Base-by-base conservation (phyloP, 2,888 invertebrate genomes). In the Troglohyphantes excavatus region DNA sequence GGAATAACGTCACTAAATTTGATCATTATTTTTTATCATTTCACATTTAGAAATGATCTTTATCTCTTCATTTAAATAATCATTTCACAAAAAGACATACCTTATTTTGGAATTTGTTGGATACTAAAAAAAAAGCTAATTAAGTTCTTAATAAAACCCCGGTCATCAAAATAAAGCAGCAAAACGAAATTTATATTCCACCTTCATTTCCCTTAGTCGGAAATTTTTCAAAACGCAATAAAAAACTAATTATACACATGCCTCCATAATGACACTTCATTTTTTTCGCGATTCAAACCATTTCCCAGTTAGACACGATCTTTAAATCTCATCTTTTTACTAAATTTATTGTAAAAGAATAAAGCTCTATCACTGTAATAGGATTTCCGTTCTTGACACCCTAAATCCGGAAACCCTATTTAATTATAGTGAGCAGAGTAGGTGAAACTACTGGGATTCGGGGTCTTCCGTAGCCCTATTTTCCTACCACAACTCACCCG, bases 311-410 rank as follows among this genome's bases (percentile, higher is more conserved):
- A 21, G 68, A 29, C 67, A 13, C n/a, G 23, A 26, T 83, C 46
- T 85, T 26, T 21, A 85, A 76, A 76, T 46, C 75, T n/a, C 46
- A 43, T 65, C 75, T 43, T 85, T 79, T 73, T 43, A 70, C 61
- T 53, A 53, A 81, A 81, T 61, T 87, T 72, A 61, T 46, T 63
- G 63, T 87, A 87, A 79, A 79, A 13, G 79, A 53, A 79, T 53
- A 53, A 79, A 43, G 65, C 78, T 87, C 87, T 43, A 81, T 88
- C 65, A 67, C 81, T 17, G 79, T 81, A 88, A 88, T 88, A 67
- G 88, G 88, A 88, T 88, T 85, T 82, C 39, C 67, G 70, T 68
- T 89, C 89, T 78, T 89, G 82, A 89, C 89, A 78, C 76, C 76
- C 63, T 70, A 76, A 76, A 89, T 68, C 83, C 82, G 68, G 67